Conservation (phyloP, 2,113 vertebrate species). For the Rattus rattus region DNA sequence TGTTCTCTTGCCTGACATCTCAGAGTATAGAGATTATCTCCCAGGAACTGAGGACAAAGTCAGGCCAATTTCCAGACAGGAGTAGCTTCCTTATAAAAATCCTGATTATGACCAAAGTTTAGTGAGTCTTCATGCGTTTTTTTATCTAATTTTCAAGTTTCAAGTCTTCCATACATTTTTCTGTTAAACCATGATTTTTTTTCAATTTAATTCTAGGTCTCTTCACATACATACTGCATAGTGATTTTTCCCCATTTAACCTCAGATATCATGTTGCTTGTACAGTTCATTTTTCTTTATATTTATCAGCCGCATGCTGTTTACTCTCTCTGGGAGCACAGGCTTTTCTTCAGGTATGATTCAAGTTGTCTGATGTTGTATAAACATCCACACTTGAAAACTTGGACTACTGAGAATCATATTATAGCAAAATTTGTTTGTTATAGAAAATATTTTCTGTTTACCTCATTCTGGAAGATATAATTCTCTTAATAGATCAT, state of each 20-base stretch:
- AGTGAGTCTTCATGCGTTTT: not conserved
- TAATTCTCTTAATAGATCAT: not conserved
- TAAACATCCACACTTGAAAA: not conserved
- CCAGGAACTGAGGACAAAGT: not conserved
- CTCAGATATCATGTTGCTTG: not conserved
- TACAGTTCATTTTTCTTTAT: not conserved
- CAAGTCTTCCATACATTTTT: not conserved
- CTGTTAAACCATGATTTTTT: not conserved
- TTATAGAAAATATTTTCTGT: constrained; percentile 24
- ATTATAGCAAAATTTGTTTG: not conserved
- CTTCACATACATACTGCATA: not conserved
- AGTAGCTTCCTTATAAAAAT: not conserved
- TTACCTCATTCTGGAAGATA: constrained; percentile 1
- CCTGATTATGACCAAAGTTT: not conserved
- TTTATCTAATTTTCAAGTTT: not conserved
- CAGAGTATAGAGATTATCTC: not conserved
- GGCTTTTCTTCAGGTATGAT: not conserved
- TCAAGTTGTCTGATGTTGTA: not conserved
- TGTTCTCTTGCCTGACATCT: not conserved
- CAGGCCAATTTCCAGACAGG: not conserved
- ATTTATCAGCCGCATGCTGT: not conserved
- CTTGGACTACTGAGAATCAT: not conserved
- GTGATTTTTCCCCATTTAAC: not conserved
- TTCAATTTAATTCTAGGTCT: not conserved
- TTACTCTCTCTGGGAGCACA: not conserved